Evolutionary conservation across 2,888 invertebrate genomes (phyloP), one percentile per base, ranked within the genome.

Genomic region (Pasiphila rectangulata): DNA sequence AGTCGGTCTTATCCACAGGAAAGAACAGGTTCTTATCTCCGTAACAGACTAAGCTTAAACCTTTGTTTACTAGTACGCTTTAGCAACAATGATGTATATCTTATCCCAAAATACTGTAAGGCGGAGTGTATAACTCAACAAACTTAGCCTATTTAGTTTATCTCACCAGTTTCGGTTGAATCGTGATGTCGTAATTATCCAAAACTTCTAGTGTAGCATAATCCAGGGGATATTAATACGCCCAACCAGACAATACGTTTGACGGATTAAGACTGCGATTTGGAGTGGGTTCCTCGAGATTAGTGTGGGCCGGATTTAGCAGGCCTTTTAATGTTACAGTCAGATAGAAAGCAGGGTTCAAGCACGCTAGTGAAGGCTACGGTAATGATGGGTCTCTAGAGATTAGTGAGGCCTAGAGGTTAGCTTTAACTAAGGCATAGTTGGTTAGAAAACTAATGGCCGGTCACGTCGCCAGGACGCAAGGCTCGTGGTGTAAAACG

Each of bases 261-360:
- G 59, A 59, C 56, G 56, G 58, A 59, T 57, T 56, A 57, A 57
- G 55, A 47, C 50, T 51, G 49, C 53, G 51, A 46, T 51, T 53
- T 59, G 51, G 56, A 53, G 56, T 41, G 49, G 54, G 51, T 50
- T 54, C 53, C 50, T 46, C 43, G 40, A 53, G 49, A 54, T 56
- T 59, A 58, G 54, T 49, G 30, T 41, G 51, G 55, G 45, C 51
- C 50, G 69, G 75, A 78, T 75, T 75, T 78, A 62, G 52, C 54
- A 57, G 66, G 68, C 55, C 62, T 65, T 64, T 63, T 75, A 77
- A 0, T 6, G 19, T 2, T 21, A 9, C 21, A 34, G 25, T 39
- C 10, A 44, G 29, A 40, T 4, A 20, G 48, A 44, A 44, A 35
- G 1, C 32, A 23, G 12, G 4, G 19, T 21, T 0, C 5, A 19